Conservation (phyloP, 2,888 invertebrate species). For the Agrilus cyanescens region DNA sequence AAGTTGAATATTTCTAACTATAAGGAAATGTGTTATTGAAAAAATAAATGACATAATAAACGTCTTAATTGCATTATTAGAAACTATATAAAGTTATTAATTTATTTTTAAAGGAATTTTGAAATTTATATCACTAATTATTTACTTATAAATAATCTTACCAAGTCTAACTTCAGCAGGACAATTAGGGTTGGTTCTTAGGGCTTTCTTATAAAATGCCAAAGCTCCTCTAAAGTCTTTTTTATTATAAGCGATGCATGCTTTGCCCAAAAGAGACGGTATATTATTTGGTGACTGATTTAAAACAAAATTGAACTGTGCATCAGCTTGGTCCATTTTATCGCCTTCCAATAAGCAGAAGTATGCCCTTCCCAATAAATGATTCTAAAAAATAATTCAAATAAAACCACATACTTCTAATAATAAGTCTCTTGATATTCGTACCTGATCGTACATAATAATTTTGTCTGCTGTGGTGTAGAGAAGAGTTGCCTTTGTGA, state of each 20-base stretch:
- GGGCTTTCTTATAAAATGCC: conserved; percentile 95
- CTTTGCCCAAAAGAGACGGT: conserved; percentile 93
- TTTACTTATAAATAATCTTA: conserved; percentile 11
- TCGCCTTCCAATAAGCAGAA: conserved; percentile 97
- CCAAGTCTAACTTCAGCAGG: conserved; percentile 86
- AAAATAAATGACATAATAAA: too few species aligned
- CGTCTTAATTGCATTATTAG: too few species aligned
- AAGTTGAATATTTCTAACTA: too few species aligned
- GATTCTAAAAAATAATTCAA: conserved; percentile 55
- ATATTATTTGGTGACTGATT: conserved; percentile 94
- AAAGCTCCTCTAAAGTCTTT: conserved; percentile 92
- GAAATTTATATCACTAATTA: too few species aligned
- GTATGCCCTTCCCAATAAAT: conserved; percentile 94
- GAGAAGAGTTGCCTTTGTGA: conserved; percentile 91
- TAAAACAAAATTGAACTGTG: conserved; percentile 97
- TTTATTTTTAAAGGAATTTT: too few species aligned
- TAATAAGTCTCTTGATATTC: conserved; percentile 13
- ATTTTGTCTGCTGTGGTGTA: conserved; percentile 99
- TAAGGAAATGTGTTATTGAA: too few species aligned
- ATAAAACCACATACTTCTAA: conserved; percentile 4
- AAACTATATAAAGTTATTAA: too few species aligned
- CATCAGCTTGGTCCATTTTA: conserved; percentile 99
- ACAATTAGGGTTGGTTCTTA: conserved; percentile 91
- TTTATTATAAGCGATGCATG: conserved; percentile 97
- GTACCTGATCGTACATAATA: conserved; percentile 97